Evolutionary conservation across 2,113 vertebrate genomes (phyloP).

Genomic region (Gnathonemus echidnorhynchus): DNA sequence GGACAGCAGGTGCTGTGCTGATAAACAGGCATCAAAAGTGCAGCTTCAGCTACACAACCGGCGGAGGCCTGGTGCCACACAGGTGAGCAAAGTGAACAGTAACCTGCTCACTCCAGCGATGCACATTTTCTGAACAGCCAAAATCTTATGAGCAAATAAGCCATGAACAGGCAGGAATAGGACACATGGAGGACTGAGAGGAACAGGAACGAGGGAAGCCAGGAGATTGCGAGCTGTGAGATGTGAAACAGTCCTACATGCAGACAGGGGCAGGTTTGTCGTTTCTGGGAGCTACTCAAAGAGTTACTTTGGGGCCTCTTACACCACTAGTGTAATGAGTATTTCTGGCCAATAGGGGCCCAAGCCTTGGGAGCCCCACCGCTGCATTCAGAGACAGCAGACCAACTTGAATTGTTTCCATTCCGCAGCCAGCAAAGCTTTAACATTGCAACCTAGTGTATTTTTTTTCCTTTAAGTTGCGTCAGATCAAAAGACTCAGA

Average conservation of each 20-base stretch:
- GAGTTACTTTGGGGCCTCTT: not conserved
- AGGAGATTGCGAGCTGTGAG: not conserved
- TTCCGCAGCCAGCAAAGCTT: not conserved
- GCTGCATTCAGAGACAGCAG: not conserved
- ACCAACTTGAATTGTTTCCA: not conserved
- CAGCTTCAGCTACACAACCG: not conserved
- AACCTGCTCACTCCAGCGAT: not conserved
- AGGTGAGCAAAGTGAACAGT: not conserved
- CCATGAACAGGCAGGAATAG: not conserved
- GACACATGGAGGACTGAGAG: not conserved
- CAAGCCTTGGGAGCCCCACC: not conserved
- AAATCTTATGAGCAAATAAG: not conserved
- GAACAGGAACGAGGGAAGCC: not conserved
- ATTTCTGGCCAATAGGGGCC: not conserved
- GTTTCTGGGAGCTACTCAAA: not conserved
- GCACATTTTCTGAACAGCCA: not conserved
- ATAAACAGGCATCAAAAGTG: not conserved
- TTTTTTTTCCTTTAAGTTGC: not conserved
- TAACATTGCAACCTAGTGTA: not conserved
- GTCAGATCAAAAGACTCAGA: not conserved
- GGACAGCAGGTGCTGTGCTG: not conserved
- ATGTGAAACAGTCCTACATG: not conserved
- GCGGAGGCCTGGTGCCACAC: not conserved
- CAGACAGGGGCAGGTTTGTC: not conserved
- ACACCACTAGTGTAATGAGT: not conserved